Base-by-base conservation (phyloP, 2,797 vertebrate genomes). In the Myotis pilosus region DNA sequence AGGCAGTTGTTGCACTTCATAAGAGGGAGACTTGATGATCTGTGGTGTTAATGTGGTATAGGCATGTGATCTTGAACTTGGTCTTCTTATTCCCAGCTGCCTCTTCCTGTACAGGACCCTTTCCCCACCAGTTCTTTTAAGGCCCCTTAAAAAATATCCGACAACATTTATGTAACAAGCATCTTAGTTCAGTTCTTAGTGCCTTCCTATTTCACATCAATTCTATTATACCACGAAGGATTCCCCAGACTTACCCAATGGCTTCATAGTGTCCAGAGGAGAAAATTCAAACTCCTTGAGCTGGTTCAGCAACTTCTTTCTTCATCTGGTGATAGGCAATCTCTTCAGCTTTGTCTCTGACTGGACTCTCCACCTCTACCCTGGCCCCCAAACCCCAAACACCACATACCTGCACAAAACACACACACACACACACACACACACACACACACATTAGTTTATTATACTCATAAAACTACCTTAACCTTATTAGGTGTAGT, bases 271-370 rank as follows among this genome's bases (percentile, higher is more conserved):
- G 25, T 79, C 44, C 75, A 57, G 41, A 55, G 23, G 22, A 75
- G 57, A 95, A 85, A 87, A 69, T 55, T 53, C n/a, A 55, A 71
- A 47, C 13, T 69, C 23, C 33, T 62, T 44, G 44, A 22, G 57
- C 41, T 69, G 22, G 36, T 6, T 80, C 10, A 74, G 8, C n/a
- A 66, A 87, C 5, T 74, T 69, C 51, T 17, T 74, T 74, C 55
- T 20, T 82, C 11, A 55, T 53, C 44, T 66, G 74, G 23, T 69
- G 33, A 66, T 4, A 15, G 22, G 8, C 44, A 78, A 74, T 89
- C 89, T 89, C 49, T 78, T 28, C 3, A 71, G 49, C 62, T 87
- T 80, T 83, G 68, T 69, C 28, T 94, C 38, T 76, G 57, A 30
- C 1, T 89, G 4, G 9, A 38, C 22, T 66, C 9, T n/a, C 15